Percentiles rank a stretch among this genome's conserved stretches.
Conservation (phyloP, 2,888 invertebrate species). For the Sceliomorpha sp. region DNA sequence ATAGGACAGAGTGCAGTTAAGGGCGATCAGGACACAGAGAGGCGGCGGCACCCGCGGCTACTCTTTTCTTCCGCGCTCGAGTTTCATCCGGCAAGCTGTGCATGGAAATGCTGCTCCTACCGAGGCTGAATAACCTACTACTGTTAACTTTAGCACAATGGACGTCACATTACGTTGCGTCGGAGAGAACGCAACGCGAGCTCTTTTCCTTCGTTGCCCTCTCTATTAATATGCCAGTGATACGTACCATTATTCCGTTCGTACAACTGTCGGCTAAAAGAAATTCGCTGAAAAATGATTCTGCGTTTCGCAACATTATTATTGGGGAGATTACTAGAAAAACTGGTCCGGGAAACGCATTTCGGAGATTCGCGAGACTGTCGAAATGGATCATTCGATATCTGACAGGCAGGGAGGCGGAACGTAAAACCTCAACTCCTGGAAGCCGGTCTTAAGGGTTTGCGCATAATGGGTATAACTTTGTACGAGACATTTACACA, state of each 20-base stretch:
- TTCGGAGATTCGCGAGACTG: slow-evolving; percentile 35
- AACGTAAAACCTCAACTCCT: slow-evolving; percentile 37
- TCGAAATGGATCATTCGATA: slow-evolving; percentile 42
- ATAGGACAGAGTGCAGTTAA: slow-evolving; percentile 64
- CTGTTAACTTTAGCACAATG: slow-evolving; percentile 74
- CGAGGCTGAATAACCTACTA: slow-evolving; percentile 72
- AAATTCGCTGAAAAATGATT: slow-evolving; percentile 20
- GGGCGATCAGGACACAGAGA: slow-evolving; percentile 71
- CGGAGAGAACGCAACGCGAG: slow-evolving; percentile 62
- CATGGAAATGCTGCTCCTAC: slow-evolving; percentile 74
- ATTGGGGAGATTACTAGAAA: too few species aligned
- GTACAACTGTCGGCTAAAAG: slow-evolving; percentile 13
- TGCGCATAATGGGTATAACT: slow-evolving; percentile 74
- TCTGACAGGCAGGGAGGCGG: slow-evolving; percentile 20
- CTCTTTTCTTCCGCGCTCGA: slow-evolving; percentile 68
- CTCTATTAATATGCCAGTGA: slow-evolving; percentile 33
- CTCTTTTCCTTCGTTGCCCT: slow-evolving; percentile 55
- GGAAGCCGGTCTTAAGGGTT: slow-evolving; percentile 53
- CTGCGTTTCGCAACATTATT: too few species aligned
- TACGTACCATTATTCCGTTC: slow-evolving; percentile 22
- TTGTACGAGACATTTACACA: slow-evolving; percentile 71
- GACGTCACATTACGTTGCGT: slow-evolving; percentile 73
- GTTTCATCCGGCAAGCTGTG: slow-evolving; percentile 67
- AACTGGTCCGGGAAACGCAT: too few species aligned
- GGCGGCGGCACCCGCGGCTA: slow-evolving; percentile 73